phyloP scores from a whole-genome alignment of 1,140 invertebrate genomes.

The Penaeus japonicus region DNA sequence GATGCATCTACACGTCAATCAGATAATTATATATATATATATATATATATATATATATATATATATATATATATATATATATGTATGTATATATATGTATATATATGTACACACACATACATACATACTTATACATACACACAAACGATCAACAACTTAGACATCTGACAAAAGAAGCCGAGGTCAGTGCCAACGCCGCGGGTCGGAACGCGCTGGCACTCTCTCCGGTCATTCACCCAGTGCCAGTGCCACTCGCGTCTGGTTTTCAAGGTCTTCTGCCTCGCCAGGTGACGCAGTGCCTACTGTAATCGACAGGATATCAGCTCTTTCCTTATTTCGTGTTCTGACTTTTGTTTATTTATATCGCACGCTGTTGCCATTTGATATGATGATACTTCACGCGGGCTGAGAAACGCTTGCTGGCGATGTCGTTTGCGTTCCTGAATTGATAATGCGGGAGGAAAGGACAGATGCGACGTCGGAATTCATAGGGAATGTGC shows the following conservation, averaged over 20 bases:
- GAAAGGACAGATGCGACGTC: too few relatives aligned
- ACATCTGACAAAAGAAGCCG: background rate
- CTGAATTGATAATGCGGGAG: too few relatives aligned
- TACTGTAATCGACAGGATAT: slow-evolving; percentile 2
- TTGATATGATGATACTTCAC: too few relatives aligned
- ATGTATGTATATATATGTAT: too few relatives aligned
- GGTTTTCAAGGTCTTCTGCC: slow-evolving; percentile 27
- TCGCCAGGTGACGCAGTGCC: slow-evolving; percentile 31
- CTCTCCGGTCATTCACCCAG: slow-evolving; percentile 41
- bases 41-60: too few relatives aligned
- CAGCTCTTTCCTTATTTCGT: background rate
- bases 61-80: too few relatives aligned
- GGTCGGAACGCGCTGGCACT: slow-evolving; percentile 32
- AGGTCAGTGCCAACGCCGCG: slow-evolving; percentile 10
- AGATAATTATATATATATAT: too few relatives aligned
- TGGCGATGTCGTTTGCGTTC: too few relatives aligned
- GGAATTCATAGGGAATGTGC: too few relatives aligned
- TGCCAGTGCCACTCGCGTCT: slow-evolving; percentile 27
- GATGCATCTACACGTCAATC: too few relatives aligned
- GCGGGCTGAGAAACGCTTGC: too few relatives aligned
- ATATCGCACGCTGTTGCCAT: background rate
- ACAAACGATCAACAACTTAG: background rate
- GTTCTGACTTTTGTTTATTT: background rate
- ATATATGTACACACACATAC: too few relatives aligned
- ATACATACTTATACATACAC: background rate